Conservation (phyloP, 2,888 invertebrate species). For the Hirtodrosophila alboralis region DNA sequence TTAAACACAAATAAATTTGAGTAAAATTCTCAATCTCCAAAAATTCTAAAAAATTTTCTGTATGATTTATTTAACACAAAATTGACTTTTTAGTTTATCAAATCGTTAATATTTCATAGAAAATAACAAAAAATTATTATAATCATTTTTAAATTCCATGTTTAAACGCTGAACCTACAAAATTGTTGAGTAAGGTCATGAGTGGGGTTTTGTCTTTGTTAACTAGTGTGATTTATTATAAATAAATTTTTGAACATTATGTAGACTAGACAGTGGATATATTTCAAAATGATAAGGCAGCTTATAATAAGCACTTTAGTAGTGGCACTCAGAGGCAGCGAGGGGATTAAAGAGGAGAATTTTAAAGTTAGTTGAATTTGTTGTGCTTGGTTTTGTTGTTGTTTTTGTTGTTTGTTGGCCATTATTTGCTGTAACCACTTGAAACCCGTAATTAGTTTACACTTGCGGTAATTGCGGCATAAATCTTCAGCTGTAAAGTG, state of each 20-base stretch:
- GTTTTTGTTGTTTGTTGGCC: conserved; percentile 36
- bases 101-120: too few relatives aligned
- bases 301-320: conserved; percentile 32
- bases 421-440: conserved; percentile 52
- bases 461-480: conserved; percentile 80
- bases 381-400: conserved; percentile 27
- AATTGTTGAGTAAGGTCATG: too few relatives aligned
- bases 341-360: not conserved
- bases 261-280: conserved; percentile 6
- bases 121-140: too few relatives aligned
- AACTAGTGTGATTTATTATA: conserved; percentile 2
- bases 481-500: conserved; percentile 71
- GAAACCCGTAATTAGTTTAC: conserved; percentile 79
- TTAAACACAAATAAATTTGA: too few relatives aligned
- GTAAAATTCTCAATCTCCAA: too few relatives aligned
- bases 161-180: too few relatives aligned
- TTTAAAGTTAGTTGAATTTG: conserved; percentile 2
- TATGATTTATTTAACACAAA: too few relatives aligned
- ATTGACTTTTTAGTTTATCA: too few relatives aligned
- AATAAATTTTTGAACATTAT: conserved; percentile 3
- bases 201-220: too few relatives aligned
- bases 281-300: conserved; percentile 21
- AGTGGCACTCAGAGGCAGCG: conserved; percentile 9
- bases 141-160: too few relatives aligned
- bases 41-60: too few relatives aligned